Conservation (phyloP, 2,113 vertebrate species). For the Hylia prasina region DNA sequence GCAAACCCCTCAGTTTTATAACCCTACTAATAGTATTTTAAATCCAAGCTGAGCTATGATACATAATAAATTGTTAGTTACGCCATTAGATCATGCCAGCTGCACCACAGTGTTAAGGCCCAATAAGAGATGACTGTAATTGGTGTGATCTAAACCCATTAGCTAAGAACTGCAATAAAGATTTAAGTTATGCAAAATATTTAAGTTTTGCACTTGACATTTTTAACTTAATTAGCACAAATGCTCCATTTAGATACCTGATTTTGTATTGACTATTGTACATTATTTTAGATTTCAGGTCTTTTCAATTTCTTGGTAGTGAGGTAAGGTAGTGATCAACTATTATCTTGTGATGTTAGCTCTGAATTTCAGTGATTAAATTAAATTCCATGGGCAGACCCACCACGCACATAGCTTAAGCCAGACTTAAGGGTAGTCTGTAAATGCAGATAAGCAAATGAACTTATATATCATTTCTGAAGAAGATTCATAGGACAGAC, state of each 20-base stretch:
- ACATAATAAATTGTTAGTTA: neutral
- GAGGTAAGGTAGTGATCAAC: neutral
- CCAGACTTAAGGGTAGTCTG: neutral
- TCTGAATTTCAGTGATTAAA: neutral
- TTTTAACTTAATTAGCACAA: neutral
- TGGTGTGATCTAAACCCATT: conserved; percentile 19
- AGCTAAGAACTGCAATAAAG: neutral
- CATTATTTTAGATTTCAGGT: neutral
- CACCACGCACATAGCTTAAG: neutral
- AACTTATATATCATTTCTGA: neutral
- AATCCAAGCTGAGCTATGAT: neutral
- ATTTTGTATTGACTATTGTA: neutral
- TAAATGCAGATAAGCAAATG: conserved; percentile 29
- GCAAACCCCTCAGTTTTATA: neutral
- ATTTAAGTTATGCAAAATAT: neutral
- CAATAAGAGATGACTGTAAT: neutral
- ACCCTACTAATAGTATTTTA: neutral
- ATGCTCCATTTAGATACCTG: neutral
- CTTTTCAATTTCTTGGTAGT: neutral
- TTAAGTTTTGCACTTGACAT: neutral
- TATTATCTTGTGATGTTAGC: neutral
- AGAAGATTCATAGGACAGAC: neutral
- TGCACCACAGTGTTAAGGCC: neutral
- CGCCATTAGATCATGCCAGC: neutral
- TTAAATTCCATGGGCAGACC: neutral